Base-by-base conservation (phyloP, 2,797 vertebrate genomes). In the Rhabdophis nuchalis region DNA sequence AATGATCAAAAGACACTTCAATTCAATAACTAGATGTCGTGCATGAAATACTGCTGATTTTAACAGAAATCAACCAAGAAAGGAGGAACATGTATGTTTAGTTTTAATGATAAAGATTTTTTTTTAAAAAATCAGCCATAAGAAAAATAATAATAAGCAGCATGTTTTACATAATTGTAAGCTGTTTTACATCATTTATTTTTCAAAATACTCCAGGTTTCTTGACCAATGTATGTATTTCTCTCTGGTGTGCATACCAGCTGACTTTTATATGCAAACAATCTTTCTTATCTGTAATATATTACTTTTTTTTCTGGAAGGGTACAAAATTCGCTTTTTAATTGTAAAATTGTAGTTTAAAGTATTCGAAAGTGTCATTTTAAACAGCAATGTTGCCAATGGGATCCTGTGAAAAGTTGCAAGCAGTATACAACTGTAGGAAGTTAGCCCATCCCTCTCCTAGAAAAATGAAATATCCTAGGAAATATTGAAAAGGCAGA, bases 61-160 rank as follows among this genome's bases (percentile, higher is more conserved):
- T 91, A 93, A 82, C 72, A 91, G 7, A 36, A 89, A 77, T 88
- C 89, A 92, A 36, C 1, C 91, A 64, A 52, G 89, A 11, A 92
- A 95, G 60, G 0, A 0, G n/a, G 27, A 85, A 64, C 1, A 41
- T 90, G 7, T 20, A 2, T 46, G 1, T 36, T 61, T 90, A 92
- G 36, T 92, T 94, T 94, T 94, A 64, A 0, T 53, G 6, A 92
- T 13, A 56, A 8, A 23, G n/a, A 46, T 87, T 50, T 50, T 50
- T 77, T 52, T 18, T 68, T 32, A 16, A 0, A 16, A 32, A 91
- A 50, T 91, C 23, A 89, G 1, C 27, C 36, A 88, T 89, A n/a
- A 64, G 11, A 93, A 1, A 29, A 85, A 60, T 93, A 5, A 3
- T 50, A 25, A 41, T 82, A 90, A 50, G 50, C 90, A 87, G 57